Percentiles rank a stretch among this genome's conserved stretches.
These are phyloP conservation scores for Acleris sparsana DNA, from an alignment of 2,888 invertebrate genomes.

Conservation along the genomic window DNA sequence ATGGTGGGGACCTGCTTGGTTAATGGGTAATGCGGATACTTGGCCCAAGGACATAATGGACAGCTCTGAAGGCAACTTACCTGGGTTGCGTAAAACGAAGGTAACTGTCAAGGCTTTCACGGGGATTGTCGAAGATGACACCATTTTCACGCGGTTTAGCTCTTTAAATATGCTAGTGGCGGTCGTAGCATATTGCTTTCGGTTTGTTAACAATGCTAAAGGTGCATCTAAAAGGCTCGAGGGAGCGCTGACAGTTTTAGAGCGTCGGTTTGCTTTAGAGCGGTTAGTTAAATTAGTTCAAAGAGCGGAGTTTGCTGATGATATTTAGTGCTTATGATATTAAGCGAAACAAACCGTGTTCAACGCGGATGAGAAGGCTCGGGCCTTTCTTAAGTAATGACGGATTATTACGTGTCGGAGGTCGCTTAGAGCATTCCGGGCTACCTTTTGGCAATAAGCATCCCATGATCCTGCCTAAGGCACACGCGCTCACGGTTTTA, in stretches of 20 bases:
- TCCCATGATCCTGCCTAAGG: background rate
- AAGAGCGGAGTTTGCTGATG: background rate
- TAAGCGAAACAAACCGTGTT: background rate
- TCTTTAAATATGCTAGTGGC: background rate
- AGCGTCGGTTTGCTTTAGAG: background rate
- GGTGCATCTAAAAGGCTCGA: background rate
- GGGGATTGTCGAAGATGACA: background rate
- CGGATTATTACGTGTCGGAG: background rate
- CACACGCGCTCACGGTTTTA: background rate
- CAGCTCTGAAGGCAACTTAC: background rate
- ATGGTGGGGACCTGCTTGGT: constrained; percentile 1
- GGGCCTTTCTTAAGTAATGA: background rate
- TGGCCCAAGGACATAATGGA: constrained; percentile 2
- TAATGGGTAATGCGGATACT: background rate
- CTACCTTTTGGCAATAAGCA: background rate
- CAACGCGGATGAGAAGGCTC: background rate
- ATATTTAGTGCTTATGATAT: background rate
- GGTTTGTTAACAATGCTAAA: background rate
- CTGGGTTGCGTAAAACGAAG: background rate
- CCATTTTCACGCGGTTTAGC: background rate
- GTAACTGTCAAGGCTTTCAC: background rate
- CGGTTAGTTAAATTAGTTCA: background rate
- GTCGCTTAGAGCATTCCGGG: background rate
- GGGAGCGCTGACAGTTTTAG: background rate
- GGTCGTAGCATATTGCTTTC: constrained; percentile 8